Evolutionary conservation across 2,797 vertebrate species (phyloP).

Genomic region (Takifugu ocellatus): DNA sequence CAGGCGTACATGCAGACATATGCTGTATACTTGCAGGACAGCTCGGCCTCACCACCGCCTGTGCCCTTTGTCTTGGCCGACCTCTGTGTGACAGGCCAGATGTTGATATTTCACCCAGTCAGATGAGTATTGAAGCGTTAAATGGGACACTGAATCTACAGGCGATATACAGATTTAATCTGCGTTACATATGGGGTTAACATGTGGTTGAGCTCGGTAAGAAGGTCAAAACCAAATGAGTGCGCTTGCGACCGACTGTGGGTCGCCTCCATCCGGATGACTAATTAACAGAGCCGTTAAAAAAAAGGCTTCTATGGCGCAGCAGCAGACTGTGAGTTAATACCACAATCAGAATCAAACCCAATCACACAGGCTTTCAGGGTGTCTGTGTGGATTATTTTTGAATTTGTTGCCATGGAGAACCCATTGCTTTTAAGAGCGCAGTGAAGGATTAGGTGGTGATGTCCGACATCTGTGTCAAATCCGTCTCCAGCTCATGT

Average conservation of each 20-base stretch:
- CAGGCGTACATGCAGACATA: slow-evolving; percentile 39
- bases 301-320: slow-evolving; percentile 49
- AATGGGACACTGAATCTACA: slow-evolving; percentile 9
- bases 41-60: slow-evolving; percentile 15
- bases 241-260: slow-evolving; percentile 26
- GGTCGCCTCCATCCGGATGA: slow-evolving; percentile 33
- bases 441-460: slow-evolving; percentile 66
- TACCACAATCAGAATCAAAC: slow-evolving; percentile 60
- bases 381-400: slow-evolving; percentile 60
- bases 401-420: slow-evolving; percentile 64
- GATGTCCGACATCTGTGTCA: slow-evolving; percentile 73
- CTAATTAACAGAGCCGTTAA: slow-evolving; percentile 58
- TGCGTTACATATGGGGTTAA: slow-evolving; percentile 40
- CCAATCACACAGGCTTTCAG: slow-evolving; percentile 57
- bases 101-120: slow-evolving; percentile 37
- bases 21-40: slow-evolving; percentile 20
- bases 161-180: slow-evolving; percentile 47
- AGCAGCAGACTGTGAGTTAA: slow-evolving; percentile 49
- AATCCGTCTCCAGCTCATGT: slow-evolving; percentile 66
- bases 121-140: slow-evolving; percentile 12
- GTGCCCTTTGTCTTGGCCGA: slow-evolving; percentile 17
- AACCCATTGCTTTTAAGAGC: slow-evolving; percentile 45
- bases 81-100: slow-evolving; percentile 36
- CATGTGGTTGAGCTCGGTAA: slow-evolving; percentile 47
- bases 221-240: slow-evolving; percentile 51